Percentiles rank a stretch among this genome's conserved stretches.
Conservation (phyloP, 2,113 vertebrate species). For the Microtus oregoni region DNA sequence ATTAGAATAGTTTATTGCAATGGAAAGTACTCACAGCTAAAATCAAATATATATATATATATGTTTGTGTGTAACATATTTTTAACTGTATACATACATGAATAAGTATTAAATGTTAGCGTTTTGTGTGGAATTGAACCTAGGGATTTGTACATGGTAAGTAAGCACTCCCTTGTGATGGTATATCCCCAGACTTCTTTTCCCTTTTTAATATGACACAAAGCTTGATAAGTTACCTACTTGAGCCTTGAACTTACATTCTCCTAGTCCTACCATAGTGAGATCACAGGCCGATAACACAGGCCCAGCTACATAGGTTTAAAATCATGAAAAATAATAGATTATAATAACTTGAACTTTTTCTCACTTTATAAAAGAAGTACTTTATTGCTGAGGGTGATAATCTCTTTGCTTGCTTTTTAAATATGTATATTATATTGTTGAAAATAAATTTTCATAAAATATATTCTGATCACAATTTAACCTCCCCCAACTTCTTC, state of each 20-base stretch:
- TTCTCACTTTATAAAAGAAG: neutral
- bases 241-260: neutral
- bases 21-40: neutral
- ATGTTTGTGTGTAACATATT: neutral
- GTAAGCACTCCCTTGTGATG: neutral
- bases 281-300: neutral
- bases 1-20: neutral
- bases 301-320: neutral
- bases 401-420: neutral
- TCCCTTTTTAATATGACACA: neutral
- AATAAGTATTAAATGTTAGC: neutral
- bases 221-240: neutral
- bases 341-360: neutral
- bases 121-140: neutral
- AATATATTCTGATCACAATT: neutral
- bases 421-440: too few relatives aligned
- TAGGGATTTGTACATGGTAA: neutral
- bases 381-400: neutral
- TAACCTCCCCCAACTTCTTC: neutral
- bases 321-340: neutral
- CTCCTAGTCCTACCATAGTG: neutral
- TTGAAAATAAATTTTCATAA: neutral
- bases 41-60: neutral
- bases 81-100: neutral
- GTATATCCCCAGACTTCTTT: neutral